Base-by-base conservation (phyloP, 2,113 vertebrate genomes). In the Nestor notabilis region DNA sequence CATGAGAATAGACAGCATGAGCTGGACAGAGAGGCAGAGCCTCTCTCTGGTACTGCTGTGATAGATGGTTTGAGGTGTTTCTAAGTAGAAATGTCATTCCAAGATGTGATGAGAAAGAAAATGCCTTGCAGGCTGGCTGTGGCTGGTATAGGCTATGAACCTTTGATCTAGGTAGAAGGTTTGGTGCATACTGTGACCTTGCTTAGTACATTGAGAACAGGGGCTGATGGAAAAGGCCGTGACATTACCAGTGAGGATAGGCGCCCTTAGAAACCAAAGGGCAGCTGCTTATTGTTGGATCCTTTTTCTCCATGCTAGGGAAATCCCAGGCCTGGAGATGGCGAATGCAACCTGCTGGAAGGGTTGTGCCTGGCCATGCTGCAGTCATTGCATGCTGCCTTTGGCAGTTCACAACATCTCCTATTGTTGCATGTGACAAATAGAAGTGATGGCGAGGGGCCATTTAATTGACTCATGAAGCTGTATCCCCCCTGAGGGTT, bases 1-100 rank as follows among this genome's bases (percentile, higher is more conserved):
- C 3, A 4, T n/a, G 17, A 83, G 11, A 4, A 13, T 64, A 64
- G 47, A 53, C 28, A 71, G 13, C 0, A 0, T 82, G 56, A 70
- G 49, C 39, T 81, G 64, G 33, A 43, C 53, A 75, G 55, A 81
- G 41, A n/a, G 55, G 35, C 58, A 89, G 39, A 87, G 31, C 52
- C 33, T 50, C 53, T 31, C 29, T 55, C 11, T 69, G 11, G 20
- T 63, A 50, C 27, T 88, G 35, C 35, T 56, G 25, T 47, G 46
- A 29, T 20, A 37, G 47, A 28, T 56, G 8, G 17, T 60, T 83
- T 72, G 31, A 86, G 13, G 47, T 53, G 15, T 86, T 94, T 64
- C 47, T 55, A 35, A 41, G 6, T 83, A 81, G 64, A 65, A 83
- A 27, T 4, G 12, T 69, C 44, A 64, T 27, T 35, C 33, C 35